A percentile compares a stretch with the other conserved stretches of the same genome.
These are phyloP conservation scores for Saguinus imperator DNA, from an alignment of 2,113 vertebrate genomes.

Conservation along the genomic window DNA sequence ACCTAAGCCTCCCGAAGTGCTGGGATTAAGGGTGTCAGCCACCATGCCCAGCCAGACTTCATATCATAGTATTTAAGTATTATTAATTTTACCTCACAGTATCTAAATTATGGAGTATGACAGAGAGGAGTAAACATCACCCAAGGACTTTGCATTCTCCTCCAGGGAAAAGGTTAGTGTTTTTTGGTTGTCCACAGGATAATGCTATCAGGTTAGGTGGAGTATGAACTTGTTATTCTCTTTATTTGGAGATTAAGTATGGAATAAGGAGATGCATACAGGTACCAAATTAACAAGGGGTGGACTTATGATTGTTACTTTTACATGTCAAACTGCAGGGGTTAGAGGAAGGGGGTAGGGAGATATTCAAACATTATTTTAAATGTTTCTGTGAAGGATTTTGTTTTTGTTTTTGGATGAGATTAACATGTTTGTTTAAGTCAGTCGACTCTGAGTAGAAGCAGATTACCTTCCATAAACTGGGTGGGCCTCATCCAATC, in stretches of 20 bases:
- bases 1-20: too few species aligned
- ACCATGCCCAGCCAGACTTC: too few species aligned
- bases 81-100: neutral
- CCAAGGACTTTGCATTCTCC: too few species aligned
- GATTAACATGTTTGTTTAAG: neutral
- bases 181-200: too few species aligned
- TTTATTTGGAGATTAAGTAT: too few species aligned
- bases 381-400: too few species aligned
- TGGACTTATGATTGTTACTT: neutral
- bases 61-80: neutral
- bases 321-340: neutral
- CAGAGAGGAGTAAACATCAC: neutral
- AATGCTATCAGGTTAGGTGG: too few species aligned
- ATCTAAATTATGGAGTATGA: neutral
- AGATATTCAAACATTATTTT: too few species aligned
- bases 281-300: neutral
- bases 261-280: neutral
- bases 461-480: neutral
- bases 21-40: too few species aligned
- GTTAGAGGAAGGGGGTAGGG: accelerated
- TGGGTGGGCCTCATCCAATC: neutral
- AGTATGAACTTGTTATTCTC: too few species aligned
- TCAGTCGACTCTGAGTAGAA: neutral
- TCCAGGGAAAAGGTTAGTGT: too few species aligned
- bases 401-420: neutral